Conservation (phyloP, 1,140 invertebrate genomes). For the Drosophila kanapiae region DNA sequence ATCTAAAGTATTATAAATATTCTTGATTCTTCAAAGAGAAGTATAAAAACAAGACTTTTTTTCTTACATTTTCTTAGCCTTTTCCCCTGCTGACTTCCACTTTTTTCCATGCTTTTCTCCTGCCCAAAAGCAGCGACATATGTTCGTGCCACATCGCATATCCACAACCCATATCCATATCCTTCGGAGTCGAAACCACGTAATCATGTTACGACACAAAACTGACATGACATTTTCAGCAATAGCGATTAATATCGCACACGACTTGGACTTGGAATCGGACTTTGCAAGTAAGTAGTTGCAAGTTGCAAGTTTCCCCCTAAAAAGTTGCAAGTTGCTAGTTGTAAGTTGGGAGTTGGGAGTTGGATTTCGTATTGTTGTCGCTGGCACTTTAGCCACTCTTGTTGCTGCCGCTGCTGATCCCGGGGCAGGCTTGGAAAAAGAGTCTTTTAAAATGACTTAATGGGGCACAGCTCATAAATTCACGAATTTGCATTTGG, state of each 20-base stretch:
- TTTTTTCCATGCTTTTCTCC: not conserved
- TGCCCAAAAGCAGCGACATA: constrained; percentile 29
- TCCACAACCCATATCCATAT: constrained; percentile 37
- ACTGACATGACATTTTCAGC: constrained; percentile 84
- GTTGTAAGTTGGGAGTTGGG: constrained; percentile 38
- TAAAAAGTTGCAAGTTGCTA: constrained; percentile 28
- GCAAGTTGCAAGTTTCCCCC: constrained; percentile 24
- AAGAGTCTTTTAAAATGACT: constrained; percentile 82
- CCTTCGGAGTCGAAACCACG: constrained; percentile 55
- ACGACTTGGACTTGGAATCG: constrained; percentile 56
- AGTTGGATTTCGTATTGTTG: constrained; percentile 69
- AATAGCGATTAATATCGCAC: constrained; percentile 84
- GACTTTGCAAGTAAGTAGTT: constrained; percentile 34
- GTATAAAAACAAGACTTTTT: not conserved
- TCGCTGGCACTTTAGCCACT: constrained; percentile 16
- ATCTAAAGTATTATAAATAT: not conserved
- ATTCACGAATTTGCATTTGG: constrained; percentile 80
- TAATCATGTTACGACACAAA: constrained; percentile 84
- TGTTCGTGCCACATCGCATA: constrained; percentile 37
- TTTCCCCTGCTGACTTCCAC: not conserved
- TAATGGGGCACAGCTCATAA: constrained; percentile 84
- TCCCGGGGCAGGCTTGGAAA: constrained; percentile 45
- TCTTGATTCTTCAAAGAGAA: not conserved
- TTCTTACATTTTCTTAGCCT: not conserved
- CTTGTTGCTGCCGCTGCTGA: constrained; percentile 32